These are phyloP conservation scores for Trachemys scripta DNA, from an alignment of 2,113 vertebrate species.

Conservation along the genomic window DNA sequence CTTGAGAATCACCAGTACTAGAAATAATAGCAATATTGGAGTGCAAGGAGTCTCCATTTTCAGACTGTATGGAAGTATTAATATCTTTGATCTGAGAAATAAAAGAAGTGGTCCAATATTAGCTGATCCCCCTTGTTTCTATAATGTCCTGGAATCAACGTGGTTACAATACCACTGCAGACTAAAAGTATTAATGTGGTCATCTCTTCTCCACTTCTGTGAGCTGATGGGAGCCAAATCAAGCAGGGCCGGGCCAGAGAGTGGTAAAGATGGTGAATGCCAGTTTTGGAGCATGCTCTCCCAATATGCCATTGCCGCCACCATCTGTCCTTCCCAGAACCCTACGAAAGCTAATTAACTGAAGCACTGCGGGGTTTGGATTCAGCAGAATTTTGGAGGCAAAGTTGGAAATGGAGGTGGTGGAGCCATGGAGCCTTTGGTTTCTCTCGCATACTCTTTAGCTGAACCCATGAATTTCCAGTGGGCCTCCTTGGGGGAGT, in stretches of 20 bases:
- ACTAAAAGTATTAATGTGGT: not conserved
- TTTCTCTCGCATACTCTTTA: not conserved
- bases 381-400: not conserved
- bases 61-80: not conserved
- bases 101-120: not conserved
- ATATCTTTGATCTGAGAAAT: not conserved
- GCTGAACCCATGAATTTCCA: not conserved
- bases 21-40: not conserved
- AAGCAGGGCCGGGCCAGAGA: not conserved
- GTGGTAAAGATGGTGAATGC: not conserved
- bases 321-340: not conserved
- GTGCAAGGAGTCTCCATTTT: not conserved
- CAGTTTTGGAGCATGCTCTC: not conserved
- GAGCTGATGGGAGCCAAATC: not conserved
- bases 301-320: not conserved
- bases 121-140: not conserved
- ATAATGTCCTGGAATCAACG: not conserved
- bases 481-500: not conserved
- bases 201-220: not conserved
- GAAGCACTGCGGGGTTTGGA: not conserved
- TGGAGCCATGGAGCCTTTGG: not conserved
- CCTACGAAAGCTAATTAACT: not conserved
- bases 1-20: not conserved
- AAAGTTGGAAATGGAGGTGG: not conserved
- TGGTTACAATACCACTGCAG: no score